Evolutionary conservation across 2,797 vertebrate genomes (phyloP).

Genomic region (Poecilia wingei): DNA sequence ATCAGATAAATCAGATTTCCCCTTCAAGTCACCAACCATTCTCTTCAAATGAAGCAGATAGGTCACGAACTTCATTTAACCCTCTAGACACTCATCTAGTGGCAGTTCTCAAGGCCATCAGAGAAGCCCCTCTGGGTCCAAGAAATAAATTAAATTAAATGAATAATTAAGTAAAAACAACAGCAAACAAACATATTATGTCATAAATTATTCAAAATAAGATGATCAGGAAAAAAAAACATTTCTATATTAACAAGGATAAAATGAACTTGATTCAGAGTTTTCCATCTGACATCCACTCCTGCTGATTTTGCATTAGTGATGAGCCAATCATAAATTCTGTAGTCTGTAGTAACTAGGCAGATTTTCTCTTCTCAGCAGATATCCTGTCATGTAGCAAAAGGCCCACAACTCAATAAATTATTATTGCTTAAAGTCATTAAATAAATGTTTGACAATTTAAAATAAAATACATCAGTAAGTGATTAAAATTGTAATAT

Average conservation of each 20-base stretch:
- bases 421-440: background rate
- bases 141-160: background rate
- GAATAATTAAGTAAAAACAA: background rate
- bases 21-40: background rate
- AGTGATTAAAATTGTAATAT: too few relatives aligned
- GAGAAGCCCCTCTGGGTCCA: background rate
- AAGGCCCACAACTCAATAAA: background rate
- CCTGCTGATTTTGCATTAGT: background rate
- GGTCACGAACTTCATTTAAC: background rate
- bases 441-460: background rate
- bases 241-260: background rate
- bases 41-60: slow-evolving; percentile 1
- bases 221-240: background rate
- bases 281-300: background rate
- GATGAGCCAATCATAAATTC: background rate
- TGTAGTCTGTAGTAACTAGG: background rate
- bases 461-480: background rate
- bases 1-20: background rate
- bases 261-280: background rate
- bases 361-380: background rate
- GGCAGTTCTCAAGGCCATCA: background rate
- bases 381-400: background rate
- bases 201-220: background rate
- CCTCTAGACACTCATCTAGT: background rate
- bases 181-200: background rate